Conservation (phyloP, 2,797 vertebrate genomes). For the Carcharodon carcharias region DNA sequence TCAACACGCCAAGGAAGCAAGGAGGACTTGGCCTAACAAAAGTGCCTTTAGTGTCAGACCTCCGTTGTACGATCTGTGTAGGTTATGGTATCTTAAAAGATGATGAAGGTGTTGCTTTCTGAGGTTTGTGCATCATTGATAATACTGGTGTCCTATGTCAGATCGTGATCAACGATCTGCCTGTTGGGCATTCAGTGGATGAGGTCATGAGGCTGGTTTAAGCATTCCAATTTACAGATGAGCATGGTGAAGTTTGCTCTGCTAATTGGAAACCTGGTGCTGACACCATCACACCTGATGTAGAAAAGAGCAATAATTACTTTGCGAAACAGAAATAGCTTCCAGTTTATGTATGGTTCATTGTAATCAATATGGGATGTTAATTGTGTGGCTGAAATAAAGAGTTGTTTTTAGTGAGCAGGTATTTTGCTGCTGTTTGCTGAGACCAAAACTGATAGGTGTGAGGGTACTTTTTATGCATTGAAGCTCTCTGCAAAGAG, state of each 20-base stretch:
- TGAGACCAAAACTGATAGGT: neutral
- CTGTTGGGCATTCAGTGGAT: constrained; percentile 88
- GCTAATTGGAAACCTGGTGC: constrained; percentile 96
- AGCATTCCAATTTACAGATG: constrained; percentile 86
- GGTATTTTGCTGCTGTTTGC: constrained; percentile 1
- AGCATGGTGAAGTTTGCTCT: constrained; percentile 76
- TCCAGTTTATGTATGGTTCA: neutral
- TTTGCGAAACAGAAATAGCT: constrained; percentile 82
- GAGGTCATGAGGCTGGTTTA: constrained; percentile 91
- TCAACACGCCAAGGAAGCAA: constrained; percentile 83
- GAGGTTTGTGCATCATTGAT: constrained; percentile 72
- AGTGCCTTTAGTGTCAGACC: constrained; percentile 83
- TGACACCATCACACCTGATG: constrained; percentile 94
- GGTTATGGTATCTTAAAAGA: constrained; percentile 90
- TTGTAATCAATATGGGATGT: neutral
- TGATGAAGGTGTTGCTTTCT: constrained; percentile 90
- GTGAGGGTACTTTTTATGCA: neutral
- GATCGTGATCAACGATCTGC: constrained; percentile 95
- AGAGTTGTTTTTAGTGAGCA: neutral
- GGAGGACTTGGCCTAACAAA: constrained; percentile 89
- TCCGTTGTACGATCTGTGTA: constrained; percentile 68
- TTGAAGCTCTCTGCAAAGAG: neutral
- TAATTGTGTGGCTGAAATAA: constrained; percentile 12
- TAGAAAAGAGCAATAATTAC: constrained; percentile 91
- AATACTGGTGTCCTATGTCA: constrained; percentile 84